These are phyloP conservation scores for Leptopilina syphax DNA, from an alignment of 2,888 invertebrate species.

Conservation along the genomic window DNA sequence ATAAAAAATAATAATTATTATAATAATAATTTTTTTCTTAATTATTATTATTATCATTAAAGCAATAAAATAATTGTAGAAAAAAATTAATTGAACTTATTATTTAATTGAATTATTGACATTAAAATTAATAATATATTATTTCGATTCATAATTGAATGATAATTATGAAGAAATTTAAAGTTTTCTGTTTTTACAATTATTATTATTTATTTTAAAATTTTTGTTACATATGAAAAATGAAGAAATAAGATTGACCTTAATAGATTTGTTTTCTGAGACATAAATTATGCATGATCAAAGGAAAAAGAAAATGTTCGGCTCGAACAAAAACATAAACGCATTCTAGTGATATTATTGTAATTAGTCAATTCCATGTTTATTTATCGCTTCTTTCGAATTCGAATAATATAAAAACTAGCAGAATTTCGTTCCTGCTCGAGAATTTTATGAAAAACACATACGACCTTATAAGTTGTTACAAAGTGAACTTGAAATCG, in stretches of 20 bases:
- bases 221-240: neutral
- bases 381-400: conserved; percentile 6
- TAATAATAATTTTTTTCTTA: too few relatives aligned
- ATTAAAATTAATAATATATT: too few relatives aligned
- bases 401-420: conserved; percentile 2
- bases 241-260: conserved; percentile 1
- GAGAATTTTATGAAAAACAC: conserved; percentile 13
- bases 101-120: too few relatives aligned
- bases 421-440: conserved; percentile 12
- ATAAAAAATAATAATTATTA: too few relatives aligned
- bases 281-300: conserved; percentile 9
- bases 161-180: too few relatives aligned
- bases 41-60: too few relatives aligned
- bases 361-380: conserved; percentile 15
- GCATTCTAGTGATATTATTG: conserved; percentile 13
- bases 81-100: too few relatives aligned
- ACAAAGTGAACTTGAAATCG: conserved; percentile 12
- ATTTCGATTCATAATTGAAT: too few relatives aligned
- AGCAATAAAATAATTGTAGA: too few relatives aligned
- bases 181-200: too few relatives aligned
- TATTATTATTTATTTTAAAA: neutral
- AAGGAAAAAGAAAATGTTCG: conserved; percentile 1
- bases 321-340: conserved; percentile 1
- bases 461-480: conserved; percentile 1
- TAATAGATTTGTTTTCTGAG: conserved; percentile 11